phyloP scores from a whole-genome alignment of 2,888 invertebrate species.

The Drosophila kanekoi region DNA sequence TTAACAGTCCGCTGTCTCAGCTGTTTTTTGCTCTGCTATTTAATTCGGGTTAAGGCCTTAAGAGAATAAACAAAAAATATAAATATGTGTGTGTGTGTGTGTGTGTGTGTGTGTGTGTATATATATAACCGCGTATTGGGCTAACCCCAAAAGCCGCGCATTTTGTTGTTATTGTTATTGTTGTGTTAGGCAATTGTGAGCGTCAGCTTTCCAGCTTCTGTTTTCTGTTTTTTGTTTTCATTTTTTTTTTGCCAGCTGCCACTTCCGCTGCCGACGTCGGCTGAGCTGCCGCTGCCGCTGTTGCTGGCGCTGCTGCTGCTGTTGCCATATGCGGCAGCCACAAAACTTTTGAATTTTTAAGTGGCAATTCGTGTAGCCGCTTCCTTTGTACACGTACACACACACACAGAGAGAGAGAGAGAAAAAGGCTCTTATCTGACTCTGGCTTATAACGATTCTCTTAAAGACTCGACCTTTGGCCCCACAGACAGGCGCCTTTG shows the following conservation, averaged over 20 bases:
- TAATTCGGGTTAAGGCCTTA: slow-evolving; percentile 70
- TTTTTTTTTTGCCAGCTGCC: slow-evolving; percentile 24
- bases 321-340: slow-evolving; percentile 73
- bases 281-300: slow-evolving; percentile 17
- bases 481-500: slow-evolving; percentile 34
- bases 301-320: slow-evolving; percentile 22
- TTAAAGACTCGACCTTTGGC: slow-evolving; percentile 39
- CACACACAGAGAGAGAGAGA: slow-evolving; percentile 13
- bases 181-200: slow-evolving; percentile 55
- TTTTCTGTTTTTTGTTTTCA: neutral
- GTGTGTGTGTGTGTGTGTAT: neutral
- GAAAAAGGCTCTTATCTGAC: slow-evolving; percentile 47
- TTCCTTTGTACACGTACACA: slow-evolving; percentile 49
- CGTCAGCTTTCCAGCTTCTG: slow-evolving; percentile 26
- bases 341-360: slow-evolving; percentile 80
- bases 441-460: slow-evolving; percentile 34
- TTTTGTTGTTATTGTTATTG: slow-evolving; percentile 68
- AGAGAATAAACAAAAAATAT: neutral
- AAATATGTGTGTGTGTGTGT: neutral
- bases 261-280: slow-evolving; percentile 32
- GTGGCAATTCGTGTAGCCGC: slow-evolving; percentile 78
- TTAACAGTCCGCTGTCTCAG: slow-evolving; percentile 40
- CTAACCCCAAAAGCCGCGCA: slow-evolving; percentile 63
- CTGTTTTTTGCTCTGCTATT: slow-evolving; percentile 35
- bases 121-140: slow-evolving; percentile 58